Conservation (phyloP, 1,140 invertebrate genomes). For the Venturia canescens region DNA sequence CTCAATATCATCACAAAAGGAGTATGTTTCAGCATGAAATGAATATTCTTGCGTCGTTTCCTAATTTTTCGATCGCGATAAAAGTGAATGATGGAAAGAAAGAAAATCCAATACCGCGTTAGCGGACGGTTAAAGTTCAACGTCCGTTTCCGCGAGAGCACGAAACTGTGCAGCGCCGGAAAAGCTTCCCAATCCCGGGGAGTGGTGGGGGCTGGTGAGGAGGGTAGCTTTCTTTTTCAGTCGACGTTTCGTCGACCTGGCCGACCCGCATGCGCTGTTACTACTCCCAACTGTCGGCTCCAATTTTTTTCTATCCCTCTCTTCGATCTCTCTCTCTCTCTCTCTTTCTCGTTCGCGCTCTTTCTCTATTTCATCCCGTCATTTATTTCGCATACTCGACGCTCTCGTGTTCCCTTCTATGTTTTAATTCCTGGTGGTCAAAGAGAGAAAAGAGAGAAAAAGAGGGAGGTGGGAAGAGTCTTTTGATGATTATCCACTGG, state of each 20-base stretch:
- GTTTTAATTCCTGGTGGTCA: slow-evolving; percentile 13
- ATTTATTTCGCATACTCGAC: slow-evolving; percentile 28
- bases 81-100: not conserved
- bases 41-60: not conserved
- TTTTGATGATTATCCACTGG: slow-evolving; percentile 40
- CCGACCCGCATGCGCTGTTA: slow-evolving; percentile 44
- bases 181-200: slow-evolving; percentile 1
- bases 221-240: not conserved
- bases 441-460: not conserved
- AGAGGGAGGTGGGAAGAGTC: not conserved
- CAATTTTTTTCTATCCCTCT: not conserved
- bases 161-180: slow-evolving; percentile 23
- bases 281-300: slow-evolving; percentile 4
- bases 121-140: slow-evolving; percentile 42
- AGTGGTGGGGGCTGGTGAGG: not conserved
- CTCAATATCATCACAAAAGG: too few species aligned
- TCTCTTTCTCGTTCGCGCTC: not conserved
- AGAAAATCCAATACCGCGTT: slow-evolving; percentile 2
- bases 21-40: too few species aligned
- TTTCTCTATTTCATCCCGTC: not conserved
- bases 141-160: slow-evolving; percentile 35
- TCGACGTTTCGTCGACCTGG: slow-evolving; percentile 24
- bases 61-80: not conserved
- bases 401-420: slow-evolving; percentile 12
- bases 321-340: not conserved